Conservation (phyloP, 2,797 vertebrate species). For the Bovichtus diacanthus region DNA sequence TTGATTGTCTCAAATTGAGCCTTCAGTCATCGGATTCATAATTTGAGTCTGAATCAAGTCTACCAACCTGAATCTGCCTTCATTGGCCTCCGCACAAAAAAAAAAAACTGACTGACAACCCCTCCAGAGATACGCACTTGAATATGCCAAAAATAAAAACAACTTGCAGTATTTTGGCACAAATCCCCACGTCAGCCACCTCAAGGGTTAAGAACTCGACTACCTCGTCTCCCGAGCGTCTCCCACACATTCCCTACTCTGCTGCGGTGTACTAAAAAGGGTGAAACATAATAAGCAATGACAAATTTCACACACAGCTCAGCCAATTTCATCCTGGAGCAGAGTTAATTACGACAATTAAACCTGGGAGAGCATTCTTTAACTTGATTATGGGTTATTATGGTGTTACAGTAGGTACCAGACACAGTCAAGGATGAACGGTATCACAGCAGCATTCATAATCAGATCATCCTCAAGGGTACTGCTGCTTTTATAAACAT, state of each 20-base stretch:
- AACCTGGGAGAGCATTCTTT: constrained; percentile 46
- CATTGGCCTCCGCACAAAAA: neutral
- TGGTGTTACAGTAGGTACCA: constrained; percentile 9
- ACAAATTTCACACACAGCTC: constrained; percentile 38
- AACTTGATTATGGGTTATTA: constrained; percentile 48
- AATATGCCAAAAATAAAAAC: neutral
- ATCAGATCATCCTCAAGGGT: constrained; percentile 2
- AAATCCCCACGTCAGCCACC: neutral
- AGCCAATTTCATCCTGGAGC: constrained; percentile 24
- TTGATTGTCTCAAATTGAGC: no score
- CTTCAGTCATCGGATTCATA: no score
- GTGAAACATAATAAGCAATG: constrained; percentile 21
- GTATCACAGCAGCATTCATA: neutral
- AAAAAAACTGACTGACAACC: neutral
- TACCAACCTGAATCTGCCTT: neutral
- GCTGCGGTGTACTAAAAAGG: neutral
- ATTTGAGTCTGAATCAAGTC: no score
- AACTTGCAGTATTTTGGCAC: neutral
- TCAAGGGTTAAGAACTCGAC: neutral
- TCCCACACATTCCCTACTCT: constrained; percentile 7
- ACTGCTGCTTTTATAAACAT: neutral
- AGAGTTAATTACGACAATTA: constrained; percentile 47
- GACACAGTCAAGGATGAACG: constrained; percentile 18
- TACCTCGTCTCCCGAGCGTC: neutral
- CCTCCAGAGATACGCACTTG: rapidly evolving